Conservation (phyloP, 2,113 vertebrate genomes). For the Aspiorhynchus laticeps region DNA sequence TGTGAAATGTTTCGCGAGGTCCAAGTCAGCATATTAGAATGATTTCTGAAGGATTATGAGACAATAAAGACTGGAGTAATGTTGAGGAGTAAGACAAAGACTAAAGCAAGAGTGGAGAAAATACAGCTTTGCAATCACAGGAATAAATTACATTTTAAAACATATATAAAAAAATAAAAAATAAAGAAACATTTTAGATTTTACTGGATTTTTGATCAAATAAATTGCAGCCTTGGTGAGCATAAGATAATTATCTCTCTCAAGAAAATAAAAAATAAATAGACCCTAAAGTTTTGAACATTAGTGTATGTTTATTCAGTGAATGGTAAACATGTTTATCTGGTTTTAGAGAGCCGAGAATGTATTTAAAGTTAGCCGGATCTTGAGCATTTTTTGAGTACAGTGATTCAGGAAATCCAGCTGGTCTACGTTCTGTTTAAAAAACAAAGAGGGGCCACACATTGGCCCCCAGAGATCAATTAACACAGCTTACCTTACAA, state of each 20-base stretch:
- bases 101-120: background rate
- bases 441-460: conserved; percentile 9
- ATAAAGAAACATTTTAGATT: background rate
- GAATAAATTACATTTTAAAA: background rate
- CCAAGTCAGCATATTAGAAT: background rate
- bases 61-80: background rate
- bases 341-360: background rate
- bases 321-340: background rate
- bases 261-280: background rate
- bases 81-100: background rate
- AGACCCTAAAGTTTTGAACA: background rate
- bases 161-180: no score
- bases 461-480: conserved; percentile 27
- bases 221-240: background rate
- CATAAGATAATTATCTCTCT: background rate
- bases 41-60: background rate
- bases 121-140: background rate
- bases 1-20: background rate
- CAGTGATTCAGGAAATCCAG: background rate
- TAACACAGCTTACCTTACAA: background rate
- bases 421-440: background rate
- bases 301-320: background rate
- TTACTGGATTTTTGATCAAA: background rate
- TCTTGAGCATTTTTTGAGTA: background rate
- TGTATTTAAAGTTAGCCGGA: background rate